Conservation (phyloP, 2,113 vertebrate genomes). For the Hemicordylus capensis region DNA sequence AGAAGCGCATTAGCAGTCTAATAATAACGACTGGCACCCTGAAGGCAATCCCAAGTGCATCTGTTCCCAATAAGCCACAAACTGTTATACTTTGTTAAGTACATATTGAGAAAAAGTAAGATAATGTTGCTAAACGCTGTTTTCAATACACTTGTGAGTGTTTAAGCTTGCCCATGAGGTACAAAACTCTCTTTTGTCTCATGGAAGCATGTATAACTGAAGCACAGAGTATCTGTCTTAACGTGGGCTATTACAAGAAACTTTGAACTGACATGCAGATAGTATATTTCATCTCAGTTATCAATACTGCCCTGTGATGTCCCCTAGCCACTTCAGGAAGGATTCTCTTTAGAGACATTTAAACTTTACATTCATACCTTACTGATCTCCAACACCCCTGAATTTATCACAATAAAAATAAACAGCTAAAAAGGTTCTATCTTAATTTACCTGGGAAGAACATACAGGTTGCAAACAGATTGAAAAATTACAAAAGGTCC, state of each 20-base stretch:
- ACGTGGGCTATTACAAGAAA: neutral
- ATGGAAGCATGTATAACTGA: slow-evolving; percentile 58
- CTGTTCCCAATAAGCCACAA: slow-evolving; percentile 89
- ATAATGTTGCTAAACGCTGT: slow-evolving; percentile 82
- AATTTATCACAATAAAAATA: slow-evolving; percentile 49
- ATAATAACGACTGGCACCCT: slow-evolving; percentile 88
- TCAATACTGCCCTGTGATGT: neutral
- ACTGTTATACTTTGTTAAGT: slow-evolving; percentile 88
- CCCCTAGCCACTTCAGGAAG: slow-evolving; percentile 37
- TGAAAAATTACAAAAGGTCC: slow-evolving; percentile 69
- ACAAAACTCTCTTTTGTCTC: slow-evolving; percentile 62
- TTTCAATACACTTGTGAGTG: slow-evolving; percentile 76
- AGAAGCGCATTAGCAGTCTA: slow-evolving; percentile 86
- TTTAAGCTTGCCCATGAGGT: slow-evolving; percentile 69
- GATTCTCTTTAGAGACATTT: slow-evolving; percentile 45
- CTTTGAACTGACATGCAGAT: slow-evolving; percentile 26
- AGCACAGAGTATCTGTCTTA: slow-evolving; percentile 39
- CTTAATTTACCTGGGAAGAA: slow-evolving; percentile 19
- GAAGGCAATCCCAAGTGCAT: slow-evolving; percentile 88
- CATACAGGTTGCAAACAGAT: slow-evolving; percentile 43
- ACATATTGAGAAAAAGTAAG: slow-evolving; percentile 76
- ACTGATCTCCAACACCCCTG: slow-evolving; percentile 23
- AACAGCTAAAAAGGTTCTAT: slow-evolving; percentile 59
- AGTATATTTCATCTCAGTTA: neutral
- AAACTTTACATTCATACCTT: neutral